Percentiles rank a stretch among this genome's conserved stretches.
These are phyloP conservation scores for Gasterosteus nipponicus DNA, from an alignment of 2,113 vertebrate species.

Conservation along the genomic window DNA sequence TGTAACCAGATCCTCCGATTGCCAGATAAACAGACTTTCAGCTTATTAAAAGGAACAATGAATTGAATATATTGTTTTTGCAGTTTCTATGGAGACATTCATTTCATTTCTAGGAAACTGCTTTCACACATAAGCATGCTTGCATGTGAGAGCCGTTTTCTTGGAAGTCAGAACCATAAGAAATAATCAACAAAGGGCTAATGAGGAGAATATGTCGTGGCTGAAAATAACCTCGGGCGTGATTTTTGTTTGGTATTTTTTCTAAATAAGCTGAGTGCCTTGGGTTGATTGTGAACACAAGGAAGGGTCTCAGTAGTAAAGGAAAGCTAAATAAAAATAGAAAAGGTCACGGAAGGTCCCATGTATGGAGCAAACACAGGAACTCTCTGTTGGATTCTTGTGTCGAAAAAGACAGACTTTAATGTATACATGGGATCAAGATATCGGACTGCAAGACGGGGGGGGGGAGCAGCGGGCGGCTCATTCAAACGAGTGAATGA, in stretches of 20 bases:
- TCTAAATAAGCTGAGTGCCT: constrained; percentile 33
- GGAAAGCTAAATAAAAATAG: constrained; percentile 3
- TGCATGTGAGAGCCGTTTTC: constrained; percentile 16
- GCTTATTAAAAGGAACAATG: neutral
- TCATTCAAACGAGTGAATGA: neutral
- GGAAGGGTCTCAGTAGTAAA: constrained; percentile 33
- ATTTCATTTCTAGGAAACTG: neutral
- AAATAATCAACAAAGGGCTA: constrained; percentile 52
- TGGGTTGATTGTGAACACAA: constrained; percentile 7
- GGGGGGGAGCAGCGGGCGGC: neutral
- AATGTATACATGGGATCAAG: neutral
- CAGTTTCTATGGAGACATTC: neutral
- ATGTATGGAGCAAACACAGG: constrained; percentile 11
- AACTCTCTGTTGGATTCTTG: constrained; percentile 20
- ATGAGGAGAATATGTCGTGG: constrained; percentile 48
- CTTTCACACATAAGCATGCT: neutral
- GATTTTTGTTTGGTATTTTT: constrained; percentile 40
- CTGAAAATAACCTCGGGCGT: constrained; percentile 51
- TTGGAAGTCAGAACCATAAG: constrained; percentile 25
- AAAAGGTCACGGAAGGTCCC: constrained; percentile 18
- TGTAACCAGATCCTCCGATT: neutral
- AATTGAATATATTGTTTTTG: neutral
- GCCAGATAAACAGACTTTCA: constrained; percentile 2
- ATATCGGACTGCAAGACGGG: neutral
- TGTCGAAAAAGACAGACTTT: neutral